Percentiles rank a stretch among this genome's conserved stretches.
Evolutionary conservation across 1,140 invertebrate genomes (phyloP).

Genomic region (Drosophila novamexicana): DNA sequence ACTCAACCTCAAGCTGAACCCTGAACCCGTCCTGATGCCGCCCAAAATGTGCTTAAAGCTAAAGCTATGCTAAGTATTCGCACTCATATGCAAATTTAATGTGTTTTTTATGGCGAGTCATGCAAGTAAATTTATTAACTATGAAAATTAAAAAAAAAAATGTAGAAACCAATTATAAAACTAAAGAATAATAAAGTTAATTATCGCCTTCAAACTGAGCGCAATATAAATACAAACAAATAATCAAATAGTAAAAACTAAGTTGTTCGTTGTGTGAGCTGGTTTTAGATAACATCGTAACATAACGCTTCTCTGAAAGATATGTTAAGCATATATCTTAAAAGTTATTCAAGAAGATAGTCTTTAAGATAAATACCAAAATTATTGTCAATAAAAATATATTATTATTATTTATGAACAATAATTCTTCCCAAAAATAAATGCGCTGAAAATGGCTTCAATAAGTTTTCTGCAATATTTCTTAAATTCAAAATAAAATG

Average conservation of each 20-base stretch:
- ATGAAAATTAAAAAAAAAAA: conserved; percentile 61
- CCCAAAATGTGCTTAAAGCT: conserved; percentile 25
- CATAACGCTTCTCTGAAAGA: too few species aligned
- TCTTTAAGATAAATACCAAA: too few species aligned
- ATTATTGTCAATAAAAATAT: too few species aligned
- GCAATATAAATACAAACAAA: background rate
- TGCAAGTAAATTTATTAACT: conserved; percentile 74
- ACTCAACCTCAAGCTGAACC: background rate
- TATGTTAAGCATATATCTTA: too few species aligned
- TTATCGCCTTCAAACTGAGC: conserved; percentile 13
- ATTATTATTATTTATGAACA: too few species aligned
- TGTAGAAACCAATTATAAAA: conserved; percentile 53
- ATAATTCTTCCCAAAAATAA: too few species aligned
- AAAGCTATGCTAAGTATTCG: conserved; percentile 34
- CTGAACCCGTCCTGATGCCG: background rate
- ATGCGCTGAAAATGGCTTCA: too few species aligned
- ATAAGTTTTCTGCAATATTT: too few species aligned
- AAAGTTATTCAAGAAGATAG: too few species aligned
- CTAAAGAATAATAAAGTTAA: conserved; percentile 48
- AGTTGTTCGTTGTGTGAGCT: background rate
- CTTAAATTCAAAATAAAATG: background rate
- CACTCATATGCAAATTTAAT: conserved; percentile 77
- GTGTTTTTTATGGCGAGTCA: conserved; percentile 57
- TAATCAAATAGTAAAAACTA: background rate
- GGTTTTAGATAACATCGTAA: too few species aligned